A percentile compares a stretch with the other conserved stretches of the same genome.
Conservation (phyloP, 1,140 invertebrate species). For the Bombus haemorrhoidalis region DNA sequence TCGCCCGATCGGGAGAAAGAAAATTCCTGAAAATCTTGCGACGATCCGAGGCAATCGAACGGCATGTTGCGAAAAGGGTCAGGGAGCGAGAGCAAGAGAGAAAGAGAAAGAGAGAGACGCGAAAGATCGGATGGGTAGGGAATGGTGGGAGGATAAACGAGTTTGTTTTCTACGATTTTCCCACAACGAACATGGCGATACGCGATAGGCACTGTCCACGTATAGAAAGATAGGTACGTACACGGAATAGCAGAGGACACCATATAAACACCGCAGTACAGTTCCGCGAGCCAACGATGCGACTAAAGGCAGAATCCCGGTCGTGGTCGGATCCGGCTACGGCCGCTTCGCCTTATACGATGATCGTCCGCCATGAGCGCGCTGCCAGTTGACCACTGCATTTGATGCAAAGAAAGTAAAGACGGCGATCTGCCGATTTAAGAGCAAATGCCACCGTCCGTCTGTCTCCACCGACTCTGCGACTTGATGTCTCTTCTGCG, state of each 20-base stretch:
- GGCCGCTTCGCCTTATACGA: slow-evolving; percentile 78
- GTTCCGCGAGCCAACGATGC: slow-evolving; percentile 78
- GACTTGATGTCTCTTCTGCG: slow-evolving; percentile 66
- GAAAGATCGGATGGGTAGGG: slow-evolving; percentile 38
- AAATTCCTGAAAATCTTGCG: slow-evolving; percentile 35
- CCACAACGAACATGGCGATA: slow-evolving; percentile 78
- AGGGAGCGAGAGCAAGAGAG: neutral
- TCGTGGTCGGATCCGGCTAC: slow-evolving; percentile 75
- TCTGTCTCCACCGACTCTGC: slow-evolving; percentile 35
- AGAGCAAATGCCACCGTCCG: slow-evolving; percentile 66
- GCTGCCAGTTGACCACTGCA: slow-evolving; percentile 64
- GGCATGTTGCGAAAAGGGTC: neutral
- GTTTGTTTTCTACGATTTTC: slow-evolving; percentile 82
- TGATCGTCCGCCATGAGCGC: slow-evolving; percentile 72
- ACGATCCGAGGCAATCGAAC: neutral
- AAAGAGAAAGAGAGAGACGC: neutral
- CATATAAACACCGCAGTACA: slow-evolving; percentile 79
- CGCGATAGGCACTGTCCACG: slow-evolving; percentile 72
- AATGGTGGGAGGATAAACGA: slow-evolving; percentile 73
- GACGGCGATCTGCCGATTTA: slow-evolving; percentile 67
- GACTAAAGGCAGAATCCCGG: slow-evolving; percentile 76
- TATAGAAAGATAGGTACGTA: slow-evolving; percentile 73
- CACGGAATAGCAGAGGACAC: slow-evolving; percentile 76
- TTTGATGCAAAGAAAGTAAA: slow-evolving; percentile 79
- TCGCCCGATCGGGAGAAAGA: neutral